A percentile compares a stretch with the other conserved stretches of the same genome.
phyloP scores from a whole-genome alignment of 2,113 vertebrate species.

The Pyxicephalus adspersus region DNA sequence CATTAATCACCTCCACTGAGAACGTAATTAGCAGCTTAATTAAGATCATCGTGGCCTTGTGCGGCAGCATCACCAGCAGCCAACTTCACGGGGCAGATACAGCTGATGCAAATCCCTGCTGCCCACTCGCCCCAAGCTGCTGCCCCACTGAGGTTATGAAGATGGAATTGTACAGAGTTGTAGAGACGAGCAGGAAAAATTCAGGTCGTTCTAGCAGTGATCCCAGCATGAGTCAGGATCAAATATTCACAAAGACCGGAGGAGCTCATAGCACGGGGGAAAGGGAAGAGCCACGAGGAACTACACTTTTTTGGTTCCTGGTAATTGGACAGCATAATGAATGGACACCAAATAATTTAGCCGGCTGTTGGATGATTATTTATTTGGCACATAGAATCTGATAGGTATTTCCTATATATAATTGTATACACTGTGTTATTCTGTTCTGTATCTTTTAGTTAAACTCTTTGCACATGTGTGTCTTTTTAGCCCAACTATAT shows the following conservation, averaged over 20 bases:
- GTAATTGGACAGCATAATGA: constrained; percentile 41
- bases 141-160: constrained; percentile 37
- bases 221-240: neutral
- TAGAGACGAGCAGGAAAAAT: constrained; percentile 1
- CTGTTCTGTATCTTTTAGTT: too few relatives aligned
- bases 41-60: constrained; percentile 74
- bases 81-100: constrained; percentile 62
- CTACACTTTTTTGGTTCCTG: neutral
- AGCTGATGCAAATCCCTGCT: constrained; percentile 56
- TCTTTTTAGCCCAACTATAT: too few relatives aligned
- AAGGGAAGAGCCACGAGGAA: neutral
- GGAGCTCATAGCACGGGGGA: neutral
- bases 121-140: constrained; percentile 55
- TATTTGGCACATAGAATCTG: constrained; percentile 16
- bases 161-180: neutral
- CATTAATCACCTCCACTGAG: constrained; percentile 77
- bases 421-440: too few relatives aligned
- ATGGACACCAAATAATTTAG: constrained; percentile 30
- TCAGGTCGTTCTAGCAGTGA: constrained; percentile 45
- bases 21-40: constrained; percentile 83
- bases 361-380: constrained; percentile 14
- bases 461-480: too few relatives aligned
- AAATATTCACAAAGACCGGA: constrained; percentile 1
- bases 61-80: constrained; percentile 57
- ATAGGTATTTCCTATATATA: too few relatives aligned